Conservation (phyloP, 2,113 vertebrate species). For the Cryptomyrus ogoouensis region DNA sequence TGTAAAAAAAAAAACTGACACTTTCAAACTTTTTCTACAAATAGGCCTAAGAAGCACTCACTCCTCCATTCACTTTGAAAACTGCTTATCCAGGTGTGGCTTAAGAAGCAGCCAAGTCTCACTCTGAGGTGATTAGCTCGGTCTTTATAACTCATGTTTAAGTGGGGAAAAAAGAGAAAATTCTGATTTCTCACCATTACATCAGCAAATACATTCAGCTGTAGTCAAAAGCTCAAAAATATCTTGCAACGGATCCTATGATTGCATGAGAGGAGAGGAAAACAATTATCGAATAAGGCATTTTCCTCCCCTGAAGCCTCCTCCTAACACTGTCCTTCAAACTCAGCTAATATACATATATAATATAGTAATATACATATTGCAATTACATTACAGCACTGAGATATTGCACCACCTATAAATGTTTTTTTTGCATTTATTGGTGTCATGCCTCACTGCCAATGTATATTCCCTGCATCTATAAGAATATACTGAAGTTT, state of each 20-base stretch:
- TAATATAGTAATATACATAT: background rate
- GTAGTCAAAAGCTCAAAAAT: background rate
- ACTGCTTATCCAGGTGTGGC: background rate
- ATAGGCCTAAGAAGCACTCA: background rate
- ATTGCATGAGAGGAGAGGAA: background rate
- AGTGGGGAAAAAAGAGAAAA: background rate
- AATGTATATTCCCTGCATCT: background rate
- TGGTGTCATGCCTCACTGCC: background rate
- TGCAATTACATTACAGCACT: background rate
- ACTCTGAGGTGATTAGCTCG: background rate
- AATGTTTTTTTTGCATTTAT: background rate
- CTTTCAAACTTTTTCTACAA: constrained; percentile 1
- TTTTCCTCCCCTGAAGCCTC: background rate
- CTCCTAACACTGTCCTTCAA: background rate
- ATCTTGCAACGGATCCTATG: background rate
- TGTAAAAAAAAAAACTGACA: background rate
- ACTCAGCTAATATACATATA: background rate
- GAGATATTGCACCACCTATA: background rate
- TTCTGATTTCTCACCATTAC: background rate
- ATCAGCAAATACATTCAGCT: background rate
- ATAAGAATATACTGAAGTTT: background rate
- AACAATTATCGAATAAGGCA: background rate
- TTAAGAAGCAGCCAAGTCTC: background rate
- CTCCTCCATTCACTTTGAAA: background rate
- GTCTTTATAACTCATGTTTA: background rate